Evolutionary conservation across 2,888 invertebrate species (phyloP).

Genomic region (Drosophila rubida): DNA sequence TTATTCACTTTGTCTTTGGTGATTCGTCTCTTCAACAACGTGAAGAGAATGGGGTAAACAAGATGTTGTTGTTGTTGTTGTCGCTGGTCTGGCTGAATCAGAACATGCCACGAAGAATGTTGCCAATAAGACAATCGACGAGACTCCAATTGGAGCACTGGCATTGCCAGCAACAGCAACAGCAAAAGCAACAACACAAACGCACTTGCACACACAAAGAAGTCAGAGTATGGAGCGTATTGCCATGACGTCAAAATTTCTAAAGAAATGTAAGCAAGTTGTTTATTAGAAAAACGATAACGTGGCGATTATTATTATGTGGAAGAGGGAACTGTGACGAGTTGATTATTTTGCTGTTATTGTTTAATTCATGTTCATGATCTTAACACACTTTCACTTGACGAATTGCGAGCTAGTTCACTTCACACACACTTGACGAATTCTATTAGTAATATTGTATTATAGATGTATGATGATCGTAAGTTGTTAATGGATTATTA

Average conservation of each 20-base stretch:
- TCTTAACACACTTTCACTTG: conserved; percentile 50
- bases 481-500: not conserved
- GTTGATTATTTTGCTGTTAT: conserved; percentile 14
- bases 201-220: conserved; percentile 11
- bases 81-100: conserved; percentile 4
- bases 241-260: conserved; percentile 39
- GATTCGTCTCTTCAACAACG: conserved; percentile 11
- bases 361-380: conserved; percentile 5
- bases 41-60: conserved; percentile 3
- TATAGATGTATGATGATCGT: conserved; percentile 12
- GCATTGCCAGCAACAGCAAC: conserved; percentile 16
- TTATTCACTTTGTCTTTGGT: conserved; percentile 22
- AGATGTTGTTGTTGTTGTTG: conserved; percentile 3
- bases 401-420: conserved; percentile 8
- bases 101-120: conserved; percentile 43
- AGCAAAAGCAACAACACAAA: conserved; percentile 9
- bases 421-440: conserved; percentile 19
- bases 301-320: conserved; percentile 48
- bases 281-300: conserved; percentile 51
- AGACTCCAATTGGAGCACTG: conserved; percentile 54
- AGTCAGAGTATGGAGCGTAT: not conserved
- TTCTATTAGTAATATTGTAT: not conserved
- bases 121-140: conserved; percentile 42
- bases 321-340: not conserved
- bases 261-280: conserved; percentile 23